Evolutionary conservation across 2,113 vertebrate genomes (phyloP), one percentile per base, ranked within the genome.

Genomic region (Muntiacus muntjak): DNA sequence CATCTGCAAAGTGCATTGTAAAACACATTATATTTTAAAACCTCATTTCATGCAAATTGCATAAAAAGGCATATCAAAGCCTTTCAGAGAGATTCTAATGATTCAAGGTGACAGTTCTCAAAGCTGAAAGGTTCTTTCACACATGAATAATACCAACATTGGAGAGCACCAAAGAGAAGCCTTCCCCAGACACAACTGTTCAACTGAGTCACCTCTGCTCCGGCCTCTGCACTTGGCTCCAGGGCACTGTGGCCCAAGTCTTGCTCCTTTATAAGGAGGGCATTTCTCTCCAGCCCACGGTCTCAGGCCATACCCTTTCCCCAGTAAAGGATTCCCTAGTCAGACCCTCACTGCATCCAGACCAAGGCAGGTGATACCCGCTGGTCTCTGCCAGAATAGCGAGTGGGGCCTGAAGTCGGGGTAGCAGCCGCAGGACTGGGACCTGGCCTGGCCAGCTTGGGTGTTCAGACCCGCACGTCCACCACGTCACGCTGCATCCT

Each of bases 11-110:
- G 54, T 82, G 87, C 67, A 87, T 71, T 86, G 95, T 84, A 47
- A 97, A 97, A 91, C 4, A 33, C 6, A 91, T 60, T 71, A 62
- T 47, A 52, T 91, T 91, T 95, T 97, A 97, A 36, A 96, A 55
- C 23, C 60, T 98, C 36, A 94, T 94, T 95, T 98, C 50, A 94
- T 92, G 78, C 88, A 98, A 98, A 97, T 17, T 71, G 67, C 30
- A 93, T 93, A 36, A 98, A 97, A 94, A 88, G 43, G 60, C 96
- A 95, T 57, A 78, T 50, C 0, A 14, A 81, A 57, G 45, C 23
- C 94, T 94, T 82, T 54, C 16, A 94, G 74, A 87, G 28, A 87
- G 40, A 55, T 58, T 93, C 87, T 89, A 10, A 58, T 33, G 76
- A 94, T 30, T 60, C 4, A 36, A 54, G 67, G 92, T 55, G 96